Evolutionary conservation across 2,797 vertebrate species (phyloP).

Genomic region (Orestias chungarensis): DNA sequence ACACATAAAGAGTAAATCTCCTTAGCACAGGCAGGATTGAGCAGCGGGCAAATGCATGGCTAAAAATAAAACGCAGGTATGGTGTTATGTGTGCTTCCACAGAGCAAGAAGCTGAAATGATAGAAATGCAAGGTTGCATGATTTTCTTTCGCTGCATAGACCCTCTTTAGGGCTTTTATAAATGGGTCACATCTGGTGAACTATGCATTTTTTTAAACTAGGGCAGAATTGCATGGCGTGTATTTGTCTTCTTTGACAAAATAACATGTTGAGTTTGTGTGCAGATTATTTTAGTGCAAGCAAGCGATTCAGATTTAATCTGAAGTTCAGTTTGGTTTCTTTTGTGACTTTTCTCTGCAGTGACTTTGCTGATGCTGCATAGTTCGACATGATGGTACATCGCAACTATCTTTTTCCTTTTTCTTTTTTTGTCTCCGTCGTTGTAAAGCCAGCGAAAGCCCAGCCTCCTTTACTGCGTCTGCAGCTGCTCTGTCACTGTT

Average conservation of each 20-base stretch:
- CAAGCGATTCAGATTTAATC: conserved; percentile 4
- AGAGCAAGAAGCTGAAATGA: conserved; percentile 11
- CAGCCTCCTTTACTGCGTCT: conserved; percentile 39
- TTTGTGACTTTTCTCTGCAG: conserved; percentile 56
- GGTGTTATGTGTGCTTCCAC: conserved; percentile 26
- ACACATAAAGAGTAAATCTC: conserved; percentile 53
- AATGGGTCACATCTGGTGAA: conserved; percentile 10
- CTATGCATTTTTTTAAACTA: conserved; percentile 28
- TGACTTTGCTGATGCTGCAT: conserved; percentile 64
- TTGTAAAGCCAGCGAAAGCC: conserved; percentile 37
- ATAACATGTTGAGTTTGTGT: background rate
- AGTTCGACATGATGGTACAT: conserved; percentile 59
- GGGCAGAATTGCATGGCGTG: background rate
- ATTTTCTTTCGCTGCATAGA: conserved; percentile 24
- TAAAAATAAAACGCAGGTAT: conserved; percentile 63
- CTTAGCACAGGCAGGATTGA: conserved; percentile 47
- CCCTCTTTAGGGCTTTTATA: conserved; percentile 7
- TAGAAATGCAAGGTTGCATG: conserved; percentile 9
- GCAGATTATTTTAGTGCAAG: background rate
- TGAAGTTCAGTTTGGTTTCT: conserved; percentile 8
- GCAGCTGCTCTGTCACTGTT: conserved; percentile 12
- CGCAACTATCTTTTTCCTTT: conserved; percentile 44
- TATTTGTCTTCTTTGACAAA: background rate
- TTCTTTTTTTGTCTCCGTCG: conserved; percentile 17
- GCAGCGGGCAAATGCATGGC: conserved; percentile 39